Base-by-base conservation (phyloP, 2,113 vertebrate species). In the Panurus biarmicus region DNA sequence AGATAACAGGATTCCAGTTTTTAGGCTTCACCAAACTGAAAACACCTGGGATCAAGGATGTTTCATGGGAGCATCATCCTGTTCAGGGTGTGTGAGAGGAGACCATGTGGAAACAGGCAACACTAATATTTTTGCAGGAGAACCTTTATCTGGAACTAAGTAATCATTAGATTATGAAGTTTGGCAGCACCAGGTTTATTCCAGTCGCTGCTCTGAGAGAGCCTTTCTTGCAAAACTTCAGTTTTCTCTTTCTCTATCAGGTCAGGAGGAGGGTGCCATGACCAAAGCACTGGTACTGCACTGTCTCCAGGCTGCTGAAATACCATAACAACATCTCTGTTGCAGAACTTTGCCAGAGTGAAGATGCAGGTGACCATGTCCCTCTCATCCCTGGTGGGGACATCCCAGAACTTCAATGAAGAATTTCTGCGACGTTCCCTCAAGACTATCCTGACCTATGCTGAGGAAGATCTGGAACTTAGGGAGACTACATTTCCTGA, bases 311-410 rank as follows among this genome's bases (percentile, higher is more conserved):
- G 28, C 28, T 38, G 33, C 47, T 90, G 42, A 69, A 82, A 44
- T 60, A 3, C 20, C 24, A 0, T 54, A 87, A 79, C 44, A 61
- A 57, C 93, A 51, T 94, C 38, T 95, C 38, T 96, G 47, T 96
- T 97, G 57, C 97, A 99, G 99, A 99, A 99, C 93, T 99, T 99
- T 87, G 99, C 99, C 26, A 97, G 99, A 87, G 99, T 99, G 82
- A 99, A 99, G 97, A 99, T 99, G 99, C 99, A 99, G 93, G 99
- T 99, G 94, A 99, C 99, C 81, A 99, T 99, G 99, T 99, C 99
- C 40, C 98, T 99, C 15, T 99, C 99, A 2, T 99, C 99, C 10
- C 97, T 99, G 96, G 99, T 99, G 97, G 99, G 99, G 67, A 99
- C 99, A 4, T 99, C 99, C 81, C 99, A 99, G 94, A 99, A 99